Evolutionary conservation across 2,888 invertebrate genomes (phyloP).

Genomic region (Scaptomyza flava): DNA sequence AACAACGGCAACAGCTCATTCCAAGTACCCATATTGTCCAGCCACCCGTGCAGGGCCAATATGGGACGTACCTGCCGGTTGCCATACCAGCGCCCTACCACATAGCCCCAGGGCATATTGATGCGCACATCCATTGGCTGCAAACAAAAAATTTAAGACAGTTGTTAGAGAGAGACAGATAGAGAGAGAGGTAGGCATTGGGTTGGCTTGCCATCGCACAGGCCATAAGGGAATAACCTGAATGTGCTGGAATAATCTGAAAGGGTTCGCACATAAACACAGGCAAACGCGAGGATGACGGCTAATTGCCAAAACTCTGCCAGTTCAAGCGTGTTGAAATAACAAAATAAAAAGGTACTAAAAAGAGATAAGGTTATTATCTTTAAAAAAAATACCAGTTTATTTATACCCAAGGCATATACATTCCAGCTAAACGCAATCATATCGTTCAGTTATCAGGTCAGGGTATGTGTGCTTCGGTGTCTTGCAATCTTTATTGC

Average conservation of each 20-base stretch:
- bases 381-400: neutral
- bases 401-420: neutral
- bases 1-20: slow-evolving; percentile 88
- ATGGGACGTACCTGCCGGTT: slow-evolving; percentile 87
- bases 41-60: slow-evolving; percentile 91
- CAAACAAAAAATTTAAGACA: neutral
- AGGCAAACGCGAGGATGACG: slow-evolving; percentile 15
- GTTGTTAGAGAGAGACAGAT: neutral
- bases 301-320: slow-evolving; percentile 2
- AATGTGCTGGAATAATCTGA: slow-evolving; percentile 14
- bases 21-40: slow-evolving; percentile 91
- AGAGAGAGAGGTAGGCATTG: neutral
- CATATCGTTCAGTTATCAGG: neutral
- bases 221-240: slow-evolving; percentile 52
- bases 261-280: slow-evolving; percentile 17
- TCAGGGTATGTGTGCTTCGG: slow-evolving; percentile 26
- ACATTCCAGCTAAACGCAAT: neutral
- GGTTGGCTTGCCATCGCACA: slow-evolving; percentile 34
- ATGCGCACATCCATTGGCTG: slow-evolving; percentile 87
- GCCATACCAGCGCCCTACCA: slow-evolving; percentile 90
- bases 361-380: neutral
- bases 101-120: slow-evolving; percentile 89
- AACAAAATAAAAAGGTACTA: slow-evolving; percentile 1
- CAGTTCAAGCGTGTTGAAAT: neutral
- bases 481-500: neutral